phyloP scores from a whole-genome alignment of 2,113 vertebrate genomes.

The Opisthocomus hoazin region DNA sequence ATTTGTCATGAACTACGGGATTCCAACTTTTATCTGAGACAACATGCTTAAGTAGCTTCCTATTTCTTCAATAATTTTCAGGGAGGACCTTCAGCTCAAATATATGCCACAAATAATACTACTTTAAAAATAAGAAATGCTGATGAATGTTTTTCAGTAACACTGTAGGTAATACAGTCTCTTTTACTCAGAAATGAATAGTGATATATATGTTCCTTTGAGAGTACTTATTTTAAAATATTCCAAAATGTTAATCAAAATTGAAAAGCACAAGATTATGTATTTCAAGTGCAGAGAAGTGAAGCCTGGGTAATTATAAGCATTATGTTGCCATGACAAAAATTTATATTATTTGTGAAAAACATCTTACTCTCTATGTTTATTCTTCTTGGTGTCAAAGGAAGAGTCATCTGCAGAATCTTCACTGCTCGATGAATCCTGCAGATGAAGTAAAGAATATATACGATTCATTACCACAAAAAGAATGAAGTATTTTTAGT shows the following conservation, averaged over 20 bases:
- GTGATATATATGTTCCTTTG: background rate
- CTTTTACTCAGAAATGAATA: background rate
- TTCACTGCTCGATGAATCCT: slow-evolving; percentile 91
- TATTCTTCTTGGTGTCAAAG: slow-evolving; percentile 76
- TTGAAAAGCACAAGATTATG: background rate
- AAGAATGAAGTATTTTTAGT: background rate
- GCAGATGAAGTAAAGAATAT: slow-evolving; percentile 12
- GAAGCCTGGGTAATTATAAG: background rate
- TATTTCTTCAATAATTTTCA: background rate
- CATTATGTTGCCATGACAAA: background rate
- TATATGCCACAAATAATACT: background rate
- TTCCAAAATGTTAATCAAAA: background rate
- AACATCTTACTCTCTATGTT: slow-evolving; percentile 82
- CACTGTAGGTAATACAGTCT: background rate
- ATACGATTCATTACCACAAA: background rate
- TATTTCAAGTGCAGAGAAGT: background rate
- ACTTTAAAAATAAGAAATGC: background rate
- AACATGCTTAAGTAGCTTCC: background rate
- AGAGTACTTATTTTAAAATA: background rate
- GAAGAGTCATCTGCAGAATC: slow-evolving; percentile 83
- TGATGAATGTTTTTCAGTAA: background rate
- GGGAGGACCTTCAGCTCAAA: background rate
- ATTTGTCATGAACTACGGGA: background rate
- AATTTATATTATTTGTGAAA: background rate
- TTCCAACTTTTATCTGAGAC: background rate